Evolutionary conservation across 2,888 invertebrate genomes (phyloP).

Genomic region (Diploptera punctata): DNA sequence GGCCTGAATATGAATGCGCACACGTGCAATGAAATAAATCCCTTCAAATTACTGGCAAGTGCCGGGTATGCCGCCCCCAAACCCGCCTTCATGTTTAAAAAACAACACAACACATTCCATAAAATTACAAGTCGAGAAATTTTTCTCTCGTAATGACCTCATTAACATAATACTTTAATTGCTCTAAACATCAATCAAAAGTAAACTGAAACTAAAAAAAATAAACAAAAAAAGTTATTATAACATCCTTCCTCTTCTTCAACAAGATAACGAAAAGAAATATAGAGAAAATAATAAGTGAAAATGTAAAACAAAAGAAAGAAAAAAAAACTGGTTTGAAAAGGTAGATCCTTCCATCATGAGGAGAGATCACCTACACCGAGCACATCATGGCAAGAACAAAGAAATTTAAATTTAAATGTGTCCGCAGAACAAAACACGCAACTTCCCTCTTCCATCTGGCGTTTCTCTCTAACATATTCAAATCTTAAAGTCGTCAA

Average conservation of each 20-base stretch:
- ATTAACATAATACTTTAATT: slow-evolving; percentile 23
- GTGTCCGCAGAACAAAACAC: background rate
- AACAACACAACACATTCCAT: background rate
- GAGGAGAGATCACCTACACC: background rate
- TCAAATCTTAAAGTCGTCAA: background rate
- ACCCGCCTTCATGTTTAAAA: background rate
- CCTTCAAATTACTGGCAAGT: too few species aligned
- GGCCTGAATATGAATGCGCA: too few species aligned
- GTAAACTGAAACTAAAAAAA: background rate
- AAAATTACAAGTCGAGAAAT: background rate
- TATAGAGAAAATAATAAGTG: background rate
- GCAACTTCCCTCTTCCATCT: background rate
- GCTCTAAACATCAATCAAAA: background rate
- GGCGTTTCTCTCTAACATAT: background rate
- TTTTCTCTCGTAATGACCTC: slow-evolving; percentile 1
- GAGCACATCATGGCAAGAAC: background rate
- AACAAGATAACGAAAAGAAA: slow-evolving; percentile 3
- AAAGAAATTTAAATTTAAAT: slow-evolving; percentile 15
- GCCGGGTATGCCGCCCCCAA: background rate
- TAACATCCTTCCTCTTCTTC: background rate
- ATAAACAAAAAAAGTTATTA: too few species aligned
- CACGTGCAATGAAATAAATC: too few species aligned
- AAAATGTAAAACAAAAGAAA: background rate
- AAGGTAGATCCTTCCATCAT: background rate
- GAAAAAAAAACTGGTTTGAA: background rate